phyloP scores from a whole-genome alignment of 1,140 invertebrate genomes.

The Euwallacea fornicatus region DNA sequence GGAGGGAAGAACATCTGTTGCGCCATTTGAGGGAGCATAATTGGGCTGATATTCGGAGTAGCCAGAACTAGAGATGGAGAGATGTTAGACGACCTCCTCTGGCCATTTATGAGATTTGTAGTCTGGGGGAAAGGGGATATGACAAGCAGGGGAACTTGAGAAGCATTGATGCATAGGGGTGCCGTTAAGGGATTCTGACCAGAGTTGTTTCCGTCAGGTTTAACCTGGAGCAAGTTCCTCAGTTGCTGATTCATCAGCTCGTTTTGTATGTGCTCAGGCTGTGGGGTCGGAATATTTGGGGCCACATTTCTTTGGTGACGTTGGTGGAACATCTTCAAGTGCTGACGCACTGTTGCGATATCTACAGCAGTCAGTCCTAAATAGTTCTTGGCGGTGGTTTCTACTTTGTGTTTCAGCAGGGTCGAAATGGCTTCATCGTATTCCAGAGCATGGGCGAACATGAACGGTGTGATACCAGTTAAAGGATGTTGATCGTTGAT shows the following conservation, averaged over 20 bases:
- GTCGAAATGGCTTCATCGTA: slow-evolving; percentile 37
- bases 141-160: not conserved
- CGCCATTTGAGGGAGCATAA: not conserved
- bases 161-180: not conserved
- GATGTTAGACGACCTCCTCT: slow-evolving; percentile 27
- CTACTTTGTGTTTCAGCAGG: slow-evolving; percentile 41
- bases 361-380: slow-evolving; percentile 41
- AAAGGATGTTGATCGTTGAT: slow-evolving; percentile 27
- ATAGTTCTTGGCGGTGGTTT: slow-evolving; percentile 40
- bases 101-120: slow-evolving; percentile 3
- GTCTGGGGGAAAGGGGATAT: not conserved
- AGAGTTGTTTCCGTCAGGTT: slow-evolving; percentile 14
- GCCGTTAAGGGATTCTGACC: slow-evolving; percentile 17
- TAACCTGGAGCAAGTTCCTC: slow-evolving; percentile 17
- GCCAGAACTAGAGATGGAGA: slow-evolving; percentile 20
- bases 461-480: slow-evolving; percentile 45
- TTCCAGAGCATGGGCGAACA: slow-evolving; percentile 48
- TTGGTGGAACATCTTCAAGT: slow-evolving; percentile 22
- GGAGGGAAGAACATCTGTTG: slow-evolving; percentile 7
- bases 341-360: slow-evolving; percentile 31
- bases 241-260: slow-evolving; percentile 28
- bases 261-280: slow-evolving; percentile 4
- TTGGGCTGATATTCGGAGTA: slow-evolving; percentile 39
- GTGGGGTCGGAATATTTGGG: not conserved
- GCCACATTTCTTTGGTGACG: slow-evolving; percentile 1